phyloP scores from a whole-genome alignment of 2,888 invertebrate genomes.

The Deilephila elpenor region DNA sequence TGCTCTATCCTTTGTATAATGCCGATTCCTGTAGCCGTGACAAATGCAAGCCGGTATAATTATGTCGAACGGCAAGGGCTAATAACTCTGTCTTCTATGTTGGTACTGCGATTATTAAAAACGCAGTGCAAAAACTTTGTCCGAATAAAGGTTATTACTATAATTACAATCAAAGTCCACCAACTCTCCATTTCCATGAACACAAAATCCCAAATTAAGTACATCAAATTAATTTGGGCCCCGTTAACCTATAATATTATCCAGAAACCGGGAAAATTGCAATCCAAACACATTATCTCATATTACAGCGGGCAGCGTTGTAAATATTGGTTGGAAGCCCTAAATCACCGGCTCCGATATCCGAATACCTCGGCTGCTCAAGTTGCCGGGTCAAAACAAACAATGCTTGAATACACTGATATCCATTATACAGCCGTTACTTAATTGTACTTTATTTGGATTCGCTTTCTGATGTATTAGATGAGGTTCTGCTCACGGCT shows the following conservation, averaged over 20 bases:
- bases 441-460: slow-evolving; percentile 9
- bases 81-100: too few relatives aligned
- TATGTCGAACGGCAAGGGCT: too few relatives aligned
- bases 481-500: neutral
- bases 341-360: slow-evolving; percentile 59
- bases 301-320: slow-evolving; percentile 56
- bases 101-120: too few relatives aligned
- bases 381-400: slow-evolving; percentile 50
- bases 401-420: slow-evolving; percentile 58
- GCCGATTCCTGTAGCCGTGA: too few relatives aligned
- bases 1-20: too few relatives aligned
- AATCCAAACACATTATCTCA: slow-evolving; percentile 69
- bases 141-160: neutral
- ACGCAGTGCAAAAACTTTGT: neutral
- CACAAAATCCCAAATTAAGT: neutral
- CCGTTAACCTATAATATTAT: slow-evolving; percentile 38
- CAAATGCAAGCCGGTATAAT: too few relatives aligned
- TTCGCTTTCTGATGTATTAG: neutral
- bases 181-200: neutral
- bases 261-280: slow-evolving; percentile 53
- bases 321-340: slow-evolving; percentile 67
- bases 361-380: slow-evolving; percentile 53
- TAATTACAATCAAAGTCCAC: neutral
- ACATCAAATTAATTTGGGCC: slow-evolving; percentile 8
- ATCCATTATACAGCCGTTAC: slow-evolving; percentile 3